phyloP scores from a whole-genome alignment of 2,797 vertebrate genomes.

The Vireo griseus region DNA sequence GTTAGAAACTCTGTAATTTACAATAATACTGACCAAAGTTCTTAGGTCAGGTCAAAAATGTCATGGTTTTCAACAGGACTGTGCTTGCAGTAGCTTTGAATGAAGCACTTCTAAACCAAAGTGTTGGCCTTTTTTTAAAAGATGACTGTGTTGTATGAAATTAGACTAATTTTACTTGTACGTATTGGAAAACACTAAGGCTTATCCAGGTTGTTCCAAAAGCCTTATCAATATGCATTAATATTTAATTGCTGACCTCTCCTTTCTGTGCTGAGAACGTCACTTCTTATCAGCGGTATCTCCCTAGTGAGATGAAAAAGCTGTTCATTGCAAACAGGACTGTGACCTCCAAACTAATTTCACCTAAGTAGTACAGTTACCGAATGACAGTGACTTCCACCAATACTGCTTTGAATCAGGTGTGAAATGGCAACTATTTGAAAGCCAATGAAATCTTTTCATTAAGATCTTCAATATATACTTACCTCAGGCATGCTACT shows the following conservation, averaged over 20 bases:
- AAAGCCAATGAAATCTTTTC: neutral
- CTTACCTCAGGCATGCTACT: constrained; percentile 86
- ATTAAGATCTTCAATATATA: neutral
- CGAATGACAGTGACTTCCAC: neutral
- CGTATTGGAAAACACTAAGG: neutral
- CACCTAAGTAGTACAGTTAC: neutral
- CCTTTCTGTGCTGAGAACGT: neutral
- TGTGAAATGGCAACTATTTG: neutral
- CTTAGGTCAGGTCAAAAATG: neutral
- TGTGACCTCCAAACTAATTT: neutral
- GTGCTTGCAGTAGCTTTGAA: neutral
- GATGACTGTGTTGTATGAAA: neutral
- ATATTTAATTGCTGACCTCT: neutral
- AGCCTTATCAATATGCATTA: neutral
- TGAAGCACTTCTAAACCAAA: neutral
- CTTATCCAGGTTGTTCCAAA: neutral
- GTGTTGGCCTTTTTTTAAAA: neutral
- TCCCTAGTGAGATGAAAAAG: neutral
- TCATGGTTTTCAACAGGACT: neutral
- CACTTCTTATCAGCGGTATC: neutral
- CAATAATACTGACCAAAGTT: neutral
- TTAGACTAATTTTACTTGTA: neutral
- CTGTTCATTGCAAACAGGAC: neutral
- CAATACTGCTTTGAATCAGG: neutral
- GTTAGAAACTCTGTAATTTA: neutral